Percentiles rank a stretch among this genome's conserved stretches.
Evolutionary conservation across 1,140 invertebrate genomes (phyloP).

Genomic region (Sycophila sp.): DNA sequence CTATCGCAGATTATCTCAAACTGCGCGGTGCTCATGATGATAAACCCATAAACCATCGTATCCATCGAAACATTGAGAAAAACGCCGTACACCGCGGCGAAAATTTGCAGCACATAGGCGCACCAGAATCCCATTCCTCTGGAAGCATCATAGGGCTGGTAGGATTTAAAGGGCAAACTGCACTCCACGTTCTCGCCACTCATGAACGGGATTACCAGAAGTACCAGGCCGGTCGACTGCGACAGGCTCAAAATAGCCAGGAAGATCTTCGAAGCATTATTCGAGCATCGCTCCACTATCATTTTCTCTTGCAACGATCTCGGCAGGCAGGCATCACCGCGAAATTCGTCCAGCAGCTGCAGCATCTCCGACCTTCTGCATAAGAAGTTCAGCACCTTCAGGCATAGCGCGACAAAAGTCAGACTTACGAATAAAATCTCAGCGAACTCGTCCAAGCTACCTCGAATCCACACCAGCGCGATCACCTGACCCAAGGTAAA

Average conservation of each 20-base stretch:
- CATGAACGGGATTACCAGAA: background rate
- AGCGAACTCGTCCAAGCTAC: constrained; percentile 4
- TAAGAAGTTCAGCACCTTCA: constrained; percentile 25
- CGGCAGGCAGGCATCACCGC: background rate
- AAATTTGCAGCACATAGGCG: constrained; percentile 17
- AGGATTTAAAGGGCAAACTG: constrained; percentile 21
- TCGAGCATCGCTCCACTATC: constrained; percentile 2
- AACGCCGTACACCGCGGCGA: constrained; percentile 38
- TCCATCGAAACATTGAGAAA: constrained; percentile 49
- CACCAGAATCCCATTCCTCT: background rate
- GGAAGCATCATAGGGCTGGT: constrained; percentile 13
- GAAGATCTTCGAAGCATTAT: background rate
- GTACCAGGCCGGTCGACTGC: background rate
- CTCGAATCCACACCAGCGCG: background rate
- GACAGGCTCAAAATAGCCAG: constrained; percentile 3
- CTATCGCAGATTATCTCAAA: constrained; percentile 49
- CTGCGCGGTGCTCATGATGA: constrained; percentile 45
- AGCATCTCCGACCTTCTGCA: background rate
- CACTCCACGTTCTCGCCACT: background rate
- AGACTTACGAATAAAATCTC: constrained; percentile 11
- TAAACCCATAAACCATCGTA: constrained; percentile 46
- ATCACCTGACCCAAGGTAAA: constrained; percentile 7
- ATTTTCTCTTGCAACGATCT: background rate
- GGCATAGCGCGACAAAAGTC: constrained; percentile 12
- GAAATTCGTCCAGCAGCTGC: constrained; percentile 5